phyloP scores from a whole-genome alignment of 2,797 vertebrate genomes.

The Allobates femoralis region DNA sequence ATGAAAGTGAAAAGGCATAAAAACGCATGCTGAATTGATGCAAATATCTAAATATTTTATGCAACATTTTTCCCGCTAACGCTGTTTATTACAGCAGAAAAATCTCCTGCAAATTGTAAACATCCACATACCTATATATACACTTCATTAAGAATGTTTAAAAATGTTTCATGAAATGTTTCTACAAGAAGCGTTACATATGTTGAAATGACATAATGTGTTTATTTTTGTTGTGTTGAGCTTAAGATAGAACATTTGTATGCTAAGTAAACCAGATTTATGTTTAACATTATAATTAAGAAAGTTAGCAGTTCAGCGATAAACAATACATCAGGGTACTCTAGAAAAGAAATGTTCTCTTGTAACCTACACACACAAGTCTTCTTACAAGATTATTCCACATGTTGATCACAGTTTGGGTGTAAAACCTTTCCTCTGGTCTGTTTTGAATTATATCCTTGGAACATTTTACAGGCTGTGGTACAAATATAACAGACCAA shows the following conservation, averaged over 20 bases:
- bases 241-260: conserved; percentile 32
- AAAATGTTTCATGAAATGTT: background rate
- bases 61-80: too few species aligned
- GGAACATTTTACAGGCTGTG: conserved; percentile 58
- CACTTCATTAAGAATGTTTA: background rate
- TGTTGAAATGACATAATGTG: conserved; percentile 18
- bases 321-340: conserved; percentile 49
- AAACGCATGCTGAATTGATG: too few species aligned
- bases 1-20: too few species aligned
- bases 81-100: too few species aligned
- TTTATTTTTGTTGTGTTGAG: conserved; percentile 24
- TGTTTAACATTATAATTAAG: conserved; percentile 40
- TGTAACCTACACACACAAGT: conserved; percentile 43
- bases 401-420: conserved; percentile 61
- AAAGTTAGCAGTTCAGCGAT: conserved; percentile 45
- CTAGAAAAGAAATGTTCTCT: conserved; percentile 19
- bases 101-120: too few species aligned
- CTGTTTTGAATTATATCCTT: conserved; percentile 59
- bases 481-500: conserved; percentile 59
- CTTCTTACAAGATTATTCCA: conserved; percentile 62
- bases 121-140: background rate
- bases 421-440: conserved; percentile 59
- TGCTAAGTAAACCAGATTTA: conserved; percentile 29
- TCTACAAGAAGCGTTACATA: background rate
- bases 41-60: too few species aligned